A percentile compares a stretch with the other conserved stretches of the same genome.
Conservation (phyloP, 2,113 vertebrate genomes). For the Muscicapa adusta region DNA sequence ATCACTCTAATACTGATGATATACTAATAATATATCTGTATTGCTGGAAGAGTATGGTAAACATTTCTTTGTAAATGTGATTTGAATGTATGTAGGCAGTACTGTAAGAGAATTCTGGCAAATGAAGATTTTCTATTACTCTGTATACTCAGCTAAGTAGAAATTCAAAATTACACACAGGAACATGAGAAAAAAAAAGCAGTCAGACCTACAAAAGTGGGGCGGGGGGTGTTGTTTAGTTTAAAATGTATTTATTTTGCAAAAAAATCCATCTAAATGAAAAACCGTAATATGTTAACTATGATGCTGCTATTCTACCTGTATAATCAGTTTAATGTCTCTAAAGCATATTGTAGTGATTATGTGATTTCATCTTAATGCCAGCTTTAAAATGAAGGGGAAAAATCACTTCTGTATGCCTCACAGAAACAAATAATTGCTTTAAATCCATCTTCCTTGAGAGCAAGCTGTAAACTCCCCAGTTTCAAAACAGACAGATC, state of each 20-base stretch:
- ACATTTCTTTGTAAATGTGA: not conserved
- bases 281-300: not conserved
- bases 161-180: not conserved
- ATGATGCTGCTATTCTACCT: not conserved
- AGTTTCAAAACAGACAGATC: constrained; percentile 10
- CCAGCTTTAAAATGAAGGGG: not conserved
- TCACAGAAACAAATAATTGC: constrained; percentile 14
- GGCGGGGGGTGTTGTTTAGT: rapidly evolving
- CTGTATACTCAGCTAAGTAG: not conserved
- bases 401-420: not conserved
- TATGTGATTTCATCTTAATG: not conserved
- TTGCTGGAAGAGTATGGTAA: not conserved
- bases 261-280: not conserved
- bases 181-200: not conserved
- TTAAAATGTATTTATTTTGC: not conserved
- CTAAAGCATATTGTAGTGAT: not conserved
- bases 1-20: not conserved
- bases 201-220: not conserved
- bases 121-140: not conserved
- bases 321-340: not conserved
- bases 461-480: not conserved
- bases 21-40: not conserved
- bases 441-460: constrained; percentile 32
- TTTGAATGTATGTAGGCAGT: not conserved
- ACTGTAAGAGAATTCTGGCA: not conserved